Evolutionary conservation across 2,888 invertebrate genomes (phyloP).

Genomic region (Acleris holmiana): DNA sequence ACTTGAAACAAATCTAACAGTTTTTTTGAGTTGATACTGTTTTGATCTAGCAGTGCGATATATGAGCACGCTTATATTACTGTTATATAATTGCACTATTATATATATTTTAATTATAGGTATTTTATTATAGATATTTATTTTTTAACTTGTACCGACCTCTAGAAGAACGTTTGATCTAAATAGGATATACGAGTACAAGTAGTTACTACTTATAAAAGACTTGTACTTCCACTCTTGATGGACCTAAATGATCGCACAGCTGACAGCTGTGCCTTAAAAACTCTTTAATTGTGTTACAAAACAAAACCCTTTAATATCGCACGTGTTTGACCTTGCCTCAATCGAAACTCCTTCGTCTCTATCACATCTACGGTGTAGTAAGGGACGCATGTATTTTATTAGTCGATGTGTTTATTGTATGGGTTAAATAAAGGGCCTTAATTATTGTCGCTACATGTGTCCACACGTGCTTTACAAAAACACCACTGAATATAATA

Average conservation of each 20-base stretch:
- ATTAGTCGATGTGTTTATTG: background rate
- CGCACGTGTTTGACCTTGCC: conserved; percentile 36
- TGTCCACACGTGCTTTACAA: conserved; percentile 31
- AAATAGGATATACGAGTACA: no score
- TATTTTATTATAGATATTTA: no score
- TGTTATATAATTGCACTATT: no score
- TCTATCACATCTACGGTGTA: background rate
- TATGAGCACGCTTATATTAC: no score
- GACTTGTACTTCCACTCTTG: no score
- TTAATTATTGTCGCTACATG: conserved; percentile 23
- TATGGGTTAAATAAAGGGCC: conserved; percentile 3
- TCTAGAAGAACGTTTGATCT: no score
- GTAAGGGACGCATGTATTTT: background rate
- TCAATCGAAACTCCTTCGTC: background rate
- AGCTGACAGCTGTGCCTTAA: conserved; percentile 27
- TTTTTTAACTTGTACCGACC: no score
- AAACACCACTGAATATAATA: conserved; percentile 6
- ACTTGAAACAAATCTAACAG: no score
- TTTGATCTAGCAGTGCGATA: no score
- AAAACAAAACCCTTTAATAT: conserved; percentile 46
- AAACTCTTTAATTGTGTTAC: conserved; percentile 47
- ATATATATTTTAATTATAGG: no score
- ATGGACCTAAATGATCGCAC: conserved; percentile 1
- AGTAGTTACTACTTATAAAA: no score
- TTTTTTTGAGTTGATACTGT: no score